Evolutionary conservation across 2,113 vertebrate genomes (phyloP).

Genomic region (Mugil cephalus): DNA sequence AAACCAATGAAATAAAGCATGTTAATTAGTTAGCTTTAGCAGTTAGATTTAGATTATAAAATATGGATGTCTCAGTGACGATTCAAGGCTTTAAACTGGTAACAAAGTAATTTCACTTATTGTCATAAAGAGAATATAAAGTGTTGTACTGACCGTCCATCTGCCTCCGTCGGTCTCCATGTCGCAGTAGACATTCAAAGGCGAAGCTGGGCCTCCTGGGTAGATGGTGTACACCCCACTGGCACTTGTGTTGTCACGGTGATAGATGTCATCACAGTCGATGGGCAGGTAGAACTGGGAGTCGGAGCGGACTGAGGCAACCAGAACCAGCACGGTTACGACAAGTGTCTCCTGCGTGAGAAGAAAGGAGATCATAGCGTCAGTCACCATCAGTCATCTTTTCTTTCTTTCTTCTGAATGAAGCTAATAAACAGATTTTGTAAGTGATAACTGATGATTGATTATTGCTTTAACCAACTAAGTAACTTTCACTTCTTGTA

Average conservation of each 20-base stretch:
- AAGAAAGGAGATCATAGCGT: not conserved
- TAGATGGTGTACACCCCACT: constrained; percentile 86
- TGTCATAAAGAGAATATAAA: no score
- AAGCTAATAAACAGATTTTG: no score
- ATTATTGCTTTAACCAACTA: no score
- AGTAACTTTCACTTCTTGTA: no score
- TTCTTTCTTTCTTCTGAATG: no score
- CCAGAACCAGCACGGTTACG: constrained; percentile 20
- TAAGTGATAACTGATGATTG: no score
- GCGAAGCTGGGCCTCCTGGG: constrained; percentile 78
- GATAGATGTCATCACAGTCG: constrained; percentile 65
- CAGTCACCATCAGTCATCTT: not conserved
- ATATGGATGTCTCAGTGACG: no score
- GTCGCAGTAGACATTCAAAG: constrained; percentile 86
- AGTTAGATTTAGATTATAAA: no score
- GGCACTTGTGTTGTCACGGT: constrained; percentile 43
- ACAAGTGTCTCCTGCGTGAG: constrained; percentile 1
- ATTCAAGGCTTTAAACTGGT: no score
- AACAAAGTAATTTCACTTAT: no score
- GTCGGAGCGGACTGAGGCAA: constrained; percentile 1
- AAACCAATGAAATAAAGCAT: no score
- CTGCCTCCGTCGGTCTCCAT: constrained; percentile 80
- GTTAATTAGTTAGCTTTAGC: not conserved
- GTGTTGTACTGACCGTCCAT: constrained; percentile 70
- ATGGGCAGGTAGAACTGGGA: constrained; percentile 23